Evolutionary conservation across 2,113 vertebrate species (phyloP).

Genomic region (Porphyrio hochstetteri): DNA sequence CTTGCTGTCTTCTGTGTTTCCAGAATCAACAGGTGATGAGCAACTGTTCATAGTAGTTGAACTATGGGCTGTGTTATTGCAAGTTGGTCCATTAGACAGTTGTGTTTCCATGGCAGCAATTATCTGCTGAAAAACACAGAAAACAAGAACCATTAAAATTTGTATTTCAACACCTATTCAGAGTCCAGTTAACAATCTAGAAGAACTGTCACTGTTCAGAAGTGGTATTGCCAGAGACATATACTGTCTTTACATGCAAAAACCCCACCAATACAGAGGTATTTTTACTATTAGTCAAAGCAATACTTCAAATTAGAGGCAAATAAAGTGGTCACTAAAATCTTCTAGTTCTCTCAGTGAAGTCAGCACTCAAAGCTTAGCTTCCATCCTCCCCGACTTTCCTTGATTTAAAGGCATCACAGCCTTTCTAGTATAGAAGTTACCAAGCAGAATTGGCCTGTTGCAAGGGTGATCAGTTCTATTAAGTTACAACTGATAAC

Average conservation of each 20-base stretch:
- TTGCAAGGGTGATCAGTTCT: neutral
- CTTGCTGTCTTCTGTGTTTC: conserved; percentile 96
- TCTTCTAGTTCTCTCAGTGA: neutral
- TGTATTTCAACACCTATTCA: conserved; percentile 37
- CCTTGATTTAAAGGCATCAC: neutral
- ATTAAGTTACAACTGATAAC: neutral
- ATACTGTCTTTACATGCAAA: conserved; percentile 14
- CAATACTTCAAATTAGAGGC: neutral
- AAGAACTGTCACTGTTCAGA: conserved; percentile 54
- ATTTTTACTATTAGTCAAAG: neutral
- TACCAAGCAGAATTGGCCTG: neutral
- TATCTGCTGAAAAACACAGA: conserved; percentile 89
- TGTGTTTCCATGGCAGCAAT: conserved; percentile 99
- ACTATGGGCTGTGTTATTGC: conserved; percentile 94
- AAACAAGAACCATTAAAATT: conserved; percentile 69
- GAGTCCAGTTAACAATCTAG: conserved; percentile 47
- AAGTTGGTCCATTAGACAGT: conserved; percentile 95
- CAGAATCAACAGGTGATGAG: conserved; percentile 92
- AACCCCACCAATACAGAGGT: neutral
- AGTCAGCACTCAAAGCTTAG: neutral
- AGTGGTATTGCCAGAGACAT: conserved; percentile 22
- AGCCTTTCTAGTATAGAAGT: neutral
- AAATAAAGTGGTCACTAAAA: neutral
- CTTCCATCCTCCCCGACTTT: neutral
- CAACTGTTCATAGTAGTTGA: conserved; percentile 90